Conservation (phyloP, 2,113 vertebrate species). For the Corythoichthys intestinalis region DNA sequence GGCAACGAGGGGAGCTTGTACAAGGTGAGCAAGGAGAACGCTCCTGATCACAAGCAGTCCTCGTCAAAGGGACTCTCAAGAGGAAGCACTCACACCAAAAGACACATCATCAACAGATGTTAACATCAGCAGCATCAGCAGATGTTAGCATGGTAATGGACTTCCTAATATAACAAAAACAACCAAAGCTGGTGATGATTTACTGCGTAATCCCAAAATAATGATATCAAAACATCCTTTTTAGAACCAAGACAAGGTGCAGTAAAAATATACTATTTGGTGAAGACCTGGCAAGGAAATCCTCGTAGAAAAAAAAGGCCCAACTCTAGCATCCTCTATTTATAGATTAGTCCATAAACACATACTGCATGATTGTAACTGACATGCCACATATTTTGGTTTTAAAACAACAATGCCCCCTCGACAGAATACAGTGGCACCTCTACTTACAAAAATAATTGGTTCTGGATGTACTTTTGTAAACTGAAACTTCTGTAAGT, state of each 20-base stretch:
- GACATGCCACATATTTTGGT: not conserved
- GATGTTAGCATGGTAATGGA: not conserved
- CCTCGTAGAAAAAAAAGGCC: too few species aligned
- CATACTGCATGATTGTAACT: not conserved
- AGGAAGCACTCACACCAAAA: not conserved
- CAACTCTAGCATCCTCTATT: too few species aligned
- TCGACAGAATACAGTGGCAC: not conserved
- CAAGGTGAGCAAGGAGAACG: slow-evolving; percentile 35
- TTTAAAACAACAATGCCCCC: not conserved
- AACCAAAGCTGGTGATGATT: too few species aligned
- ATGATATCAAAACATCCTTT: not conserved
- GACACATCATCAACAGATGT: slow-evolving; percentile 5
- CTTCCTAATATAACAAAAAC: not conserved
- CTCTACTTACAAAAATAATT: too few species aligned
- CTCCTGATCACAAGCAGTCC: slow-evolving; percentile 11
- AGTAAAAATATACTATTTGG: not conserved
- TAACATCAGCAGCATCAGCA: slow-evolving; percentile 3
- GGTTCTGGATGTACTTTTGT: too few species aligned
- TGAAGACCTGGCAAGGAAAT: not conserved
- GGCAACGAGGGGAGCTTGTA: slow-evolving; percentile 14
- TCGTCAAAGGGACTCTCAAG: slow-evolving; percentile 22
- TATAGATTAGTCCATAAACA: not conserved
- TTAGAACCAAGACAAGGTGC: not conserved
- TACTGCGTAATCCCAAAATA: not conserved
- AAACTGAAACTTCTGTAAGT: too few species aligned